A percentile compares a stretch with the other conserved stretches of the same genome.
These are phyloP conservation scores for Daboia siamensis DNA, from an alignment of 2,113 vertebrate species.

Conservation along the genomic window DNA sequence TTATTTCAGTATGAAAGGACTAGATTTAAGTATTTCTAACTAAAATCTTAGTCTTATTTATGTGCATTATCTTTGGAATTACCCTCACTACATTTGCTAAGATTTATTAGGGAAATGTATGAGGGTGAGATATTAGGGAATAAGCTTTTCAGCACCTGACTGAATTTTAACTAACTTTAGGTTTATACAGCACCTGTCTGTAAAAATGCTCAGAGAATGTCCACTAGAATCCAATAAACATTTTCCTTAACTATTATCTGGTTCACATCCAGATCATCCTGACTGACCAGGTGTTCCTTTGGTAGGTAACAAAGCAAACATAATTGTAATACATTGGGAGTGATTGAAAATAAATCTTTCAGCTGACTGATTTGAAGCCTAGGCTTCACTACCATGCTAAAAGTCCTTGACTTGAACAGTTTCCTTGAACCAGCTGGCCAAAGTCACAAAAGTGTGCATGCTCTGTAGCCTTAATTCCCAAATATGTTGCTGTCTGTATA, in stretches of 20 bases:
- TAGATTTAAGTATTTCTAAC: background rate
- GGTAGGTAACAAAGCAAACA: background rate
- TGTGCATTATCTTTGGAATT: background rate
- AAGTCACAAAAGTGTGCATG: background rate
- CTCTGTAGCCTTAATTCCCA: background rate
- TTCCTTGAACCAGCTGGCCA: background rate
- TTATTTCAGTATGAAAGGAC: background rate
- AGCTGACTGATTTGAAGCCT: background rate
- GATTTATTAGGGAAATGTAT: background rate
- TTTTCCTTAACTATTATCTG: background rate
- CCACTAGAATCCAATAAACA: background rate
- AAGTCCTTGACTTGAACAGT: background rate
- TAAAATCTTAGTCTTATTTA: background rate
- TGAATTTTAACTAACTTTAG: background rate
- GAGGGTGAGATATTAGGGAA: background rate
- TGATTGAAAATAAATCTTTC: background rate
- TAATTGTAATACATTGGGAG: background rate
- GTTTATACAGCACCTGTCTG: background rate
- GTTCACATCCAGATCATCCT: background rate
- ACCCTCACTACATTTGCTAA: background rate
- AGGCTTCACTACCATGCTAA: background rate
- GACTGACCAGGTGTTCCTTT: background rate
- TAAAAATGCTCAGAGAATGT: background rate
- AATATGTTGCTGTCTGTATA: background rate
- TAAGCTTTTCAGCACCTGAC: background rate